phyloP scores from a whole-genome alignment of 1,140 invertebrate species.

The Fragariocoptes setiger region DNA sequence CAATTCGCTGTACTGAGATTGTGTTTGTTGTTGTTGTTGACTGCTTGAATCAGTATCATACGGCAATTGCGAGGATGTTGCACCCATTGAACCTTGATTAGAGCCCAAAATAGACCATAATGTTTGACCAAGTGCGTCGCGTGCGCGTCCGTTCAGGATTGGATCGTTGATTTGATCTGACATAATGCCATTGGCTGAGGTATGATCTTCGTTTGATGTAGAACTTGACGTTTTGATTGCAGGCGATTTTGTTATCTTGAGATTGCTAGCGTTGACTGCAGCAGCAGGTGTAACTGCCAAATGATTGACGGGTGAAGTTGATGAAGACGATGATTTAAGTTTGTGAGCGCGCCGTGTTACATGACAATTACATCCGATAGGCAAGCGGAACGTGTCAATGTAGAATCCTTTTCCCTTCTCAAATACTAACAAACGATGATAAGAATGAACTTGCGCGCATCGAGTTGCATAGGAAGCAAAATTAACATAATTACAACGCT shows the following conservation, averaged over 20 bases:
- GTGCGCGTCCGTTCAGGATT: not conserved
- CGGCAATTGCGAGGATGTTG: not conserved
- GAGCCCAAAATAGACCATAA: conserved; percentile 11
- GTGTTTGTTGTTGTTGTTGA: not conserved
- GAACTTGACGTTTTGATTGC: not conserved
- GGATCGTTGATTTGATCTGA: not conserved
- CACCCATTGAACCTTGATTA: not conserved
- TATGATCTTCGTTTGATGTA: not conserved
- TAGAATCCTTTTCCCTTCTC: conserved; percentile 38
- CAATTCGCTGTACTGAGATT: not conserved
- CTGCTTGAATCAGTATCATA: not conserved
- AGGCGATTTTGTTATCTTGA: not conserved
- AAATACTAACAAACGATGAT: conserved; percentile 51
- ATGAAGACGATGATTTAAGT: not conserved
- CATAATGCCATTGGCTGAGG: not conserved
- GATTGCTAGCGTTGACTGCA: not conserved
- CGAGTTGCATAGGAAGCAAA: conserved; percentile 1
- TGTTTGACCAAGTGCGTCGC: conserved; percentile 5
- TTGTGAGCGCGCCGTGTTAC: not conserved
- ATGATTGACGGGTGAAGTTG: not conserved
- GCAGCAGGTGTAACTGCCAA: not conserved
- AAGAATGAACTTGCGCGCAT: conserved; percentile 51
- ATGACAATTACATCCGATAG: conserved; percentile 49
- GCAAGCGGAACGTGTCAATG: conserved; percentile 50
- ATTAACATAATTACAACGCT: conserved; percentile 7